These are phyloP conservation scores for Drosophila rhopaloa DNA, from an alignment of 1,140 invertebrate genomes.

Conservation along the genomic window DNA sequence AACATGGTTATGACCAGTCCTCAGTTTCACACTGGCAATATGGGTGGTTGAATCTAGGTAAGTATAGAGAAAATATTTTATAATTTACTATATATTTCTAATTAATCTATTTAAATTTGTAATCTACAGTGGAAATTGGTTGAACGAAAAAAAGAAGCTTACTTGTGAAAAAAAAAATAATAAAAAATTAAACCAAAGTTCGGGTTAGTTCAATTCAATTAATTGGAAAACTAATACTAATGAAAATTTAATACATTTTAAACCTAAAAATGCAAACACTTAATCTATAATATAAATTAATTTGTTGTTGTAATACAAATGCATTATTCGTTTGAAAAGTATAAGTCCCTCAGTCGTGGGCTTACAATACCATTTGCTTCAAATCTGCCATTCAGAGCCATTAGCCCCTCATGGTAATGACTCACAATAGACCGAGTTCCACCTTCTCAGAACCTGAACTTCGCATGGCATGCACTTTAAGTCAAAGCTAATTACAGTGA, in stretches of 20 bases:
- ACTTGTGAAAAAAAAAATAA: background rate
- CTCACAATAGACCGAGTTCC: constrained; percentile 8
- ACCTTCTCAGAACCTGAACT: constrained; percentile 34
- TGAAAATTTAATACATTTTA: too few relatives aligned
- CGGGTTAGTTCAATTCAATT: too few relatives aligned
- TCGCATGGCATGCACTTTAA: constrained; percentile 57
- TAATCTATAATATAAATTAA: too few relatives aligned
- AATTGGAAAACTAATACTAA: too few relatives aligned
- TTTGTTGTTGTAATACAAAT: too few relatives aligned
- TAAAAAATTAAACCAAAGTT: background rate
- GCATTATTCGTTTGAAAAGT: too few relatives aligned
- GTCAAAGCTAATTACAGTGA: constrained; percentile 61
- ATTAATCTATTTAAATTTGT: background rate
- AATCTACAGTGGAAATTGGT: background rate
- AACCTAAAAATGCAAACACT: too few relatives aligned
- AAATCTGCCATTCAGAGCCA: background rate
- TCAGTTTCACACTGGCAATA: background rate
- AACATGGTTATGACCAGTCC: constrained; percentile 1
- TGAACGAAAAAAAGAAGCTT: too few relatives aligned
- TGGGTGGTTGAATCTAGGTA: background rate
- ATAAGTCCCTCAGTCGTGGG: background rate
- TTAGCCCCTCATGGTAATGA: constrained; percentile 25
- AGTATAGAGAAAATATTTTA: background rate
- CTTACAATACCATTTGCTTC: background rate
- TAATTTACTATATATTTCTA: background rate